Base-by-base conservation (phyloP, 2,113 vertebrate species). In the Diadophis punctatus region DNA sequence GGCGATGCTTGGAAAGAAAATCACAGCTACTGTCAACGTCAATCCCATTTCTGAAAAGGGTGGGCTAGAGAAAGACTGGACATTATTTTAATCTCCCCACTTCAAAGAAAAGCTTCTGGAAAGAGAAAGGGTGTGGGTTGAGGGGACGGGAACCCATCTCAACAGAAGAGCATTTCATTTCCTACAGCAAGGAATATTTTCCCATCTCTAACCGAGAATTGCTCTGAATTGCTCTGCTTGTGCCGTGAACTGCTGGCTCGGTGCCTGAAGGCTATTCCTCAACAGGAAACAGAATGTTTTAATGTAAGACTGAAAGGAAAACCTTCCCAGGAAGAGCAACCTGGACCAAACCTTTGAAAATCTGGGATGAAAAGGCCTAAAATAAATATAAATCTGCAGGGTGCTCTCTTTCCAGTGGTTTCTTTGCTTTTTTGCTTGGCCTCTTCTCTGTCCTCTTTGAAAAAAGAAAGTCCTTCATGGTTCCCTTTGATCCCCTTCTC, bases 31-130 rank as follows among this genome's bases (percentile, higher is more conserved):
- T 39, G 30, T 7, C 20, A 46, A 46, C 46, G 56, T 34, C 27
- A 96, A 98, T 95, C 3, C 55, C 96, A 94, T 96, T 94, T 53
- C 97, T 95, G 97, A 97, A 97, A 95, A 95, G 93, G 85, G 95
- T 96, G 93, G 92, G 91, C 93, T 92, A 39, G 91, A 58, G 95
- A 94, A 93, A 96, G 96, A 97, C 97, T 3, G 93, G 96, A 97
- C 97, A 96, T 98, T 98, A 97, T 98, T 98, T 98, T 98, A 98
- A 98, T 97, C 98, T 98, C 97, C 97, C 97, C 97, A 98, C 98
- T 98, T 98, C 97, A 98, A 98, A 98, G 97, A 86, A 87, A 53
- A 91, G 93, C 93, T 93, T 91, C 93, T 94, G 93, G 89, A 94
- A 95, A 95, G 93, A 94, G 89, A 95, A 95, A 86, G 86, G 94